Percentiles rank a stretch among this genome's conserved stretches.
Evolutionary conservation across 2,888 invertebrate species (phyloP).

Genomic region (Listrodromus nycthemerus): DNA sequence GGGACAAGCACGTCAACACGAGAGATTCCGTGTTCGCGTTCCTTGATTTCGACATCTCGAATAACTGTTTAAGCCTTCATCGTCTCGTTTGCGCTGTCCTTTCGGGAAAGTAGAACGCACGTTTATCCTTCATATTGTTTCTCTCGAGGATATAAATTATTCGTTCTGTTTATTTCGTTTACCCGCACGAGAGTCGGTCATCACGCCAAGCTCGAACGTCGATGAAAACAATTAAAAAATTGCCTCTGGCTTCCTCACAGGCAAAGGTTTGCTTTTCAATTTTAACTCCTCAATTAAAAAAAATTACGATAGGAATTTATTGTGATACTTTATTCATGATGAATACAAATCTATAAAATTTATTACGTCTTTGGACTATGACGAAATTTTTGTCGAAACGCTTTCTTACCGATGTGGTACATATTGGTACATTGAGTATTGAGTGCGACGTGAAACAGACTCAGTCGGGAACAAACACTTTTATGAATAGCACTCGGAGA

Average conservation of each 20-base stretch:
- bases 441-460: no score
- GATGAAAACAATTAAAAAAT: not conserved
- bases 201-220: not conserved
- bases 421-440: not conserved
- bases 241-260: not conserved
- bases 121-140: not conserved
- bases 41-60: slow-evolving; percentile 4
- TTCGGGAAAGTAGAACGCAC: slow-evolving; percentile 2
- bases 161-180: not conserved
- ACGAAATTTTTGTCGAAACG: not conserved
- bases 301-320: not conserved
- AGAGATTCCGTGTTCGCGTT: slow-evolving; percentile 12
- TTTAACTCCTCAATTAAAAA: not conserved
- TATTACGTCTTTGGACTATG: not conserved
- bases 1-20: slow-evolving; percentile 2
- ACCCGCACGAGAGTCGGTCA: not conserved
- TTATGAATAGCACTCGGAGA: no score
- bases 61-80: slow-evolving; percentile 10
- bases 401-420: not conserved
- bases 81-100: not conserved
- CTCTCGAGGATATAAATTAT: slow-evolving; percentile 3
- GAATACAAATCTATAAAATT: not conserved
- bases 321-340: no score
- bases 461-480: no score
- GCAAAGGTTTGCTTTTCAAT: not conserved